Evolutionary conservation across 2,888 invertebrate genomes (phyloP).

Genomic region (Cosmopolites sordidus): DNA sequence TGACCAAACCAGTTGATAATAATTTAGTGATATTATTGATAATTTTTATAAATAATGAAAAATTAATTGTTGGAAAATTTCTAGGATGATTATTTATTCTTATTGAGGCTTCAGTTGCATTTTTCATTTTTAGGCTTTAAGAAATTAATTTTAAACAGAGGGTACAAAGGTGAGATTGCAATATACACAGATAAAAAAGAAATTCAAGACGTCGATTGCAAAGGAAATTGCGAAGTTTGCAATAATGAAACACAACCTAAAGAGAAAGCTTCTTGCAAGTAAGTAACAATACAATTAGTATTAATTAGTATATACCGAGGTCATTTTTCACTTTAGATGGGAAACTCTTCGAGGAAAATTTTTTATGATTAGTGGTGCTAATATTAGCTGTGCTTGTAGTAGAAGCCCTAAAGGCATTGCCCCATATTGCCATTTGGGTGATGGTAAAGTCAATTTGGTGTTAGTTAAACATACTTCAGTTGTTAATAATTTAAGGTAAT

Average conservation of each 20-base stretch:
- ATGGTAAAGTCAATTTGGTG: slow-evolving; percentile 74
- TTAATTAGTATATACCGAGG: neutral
- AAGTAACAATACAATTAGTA: neutral
- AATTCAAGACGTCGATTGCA: slow-evolving; percentile 49
- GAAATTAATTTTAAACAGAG: slow-evolving; percentile 59
- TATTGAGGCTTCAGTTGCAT: too few species aligned
- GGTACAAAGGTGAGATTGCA: slow-evolving; percentile 62
- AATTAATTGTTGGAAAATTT: too few species aligned
- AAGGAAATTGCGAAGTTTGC: slow-evolving; percentile 52
- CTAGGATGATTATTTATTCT: too few species aligned
- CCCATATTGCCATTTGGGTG: slow-evolving; percentile 72
- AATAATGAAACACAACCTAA: slow-evolving; percentile 29
- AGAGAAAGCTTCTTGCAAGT: slow-evolving; percentile 34
- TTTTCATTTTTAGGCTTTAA: slow-evolving; percentile 52
- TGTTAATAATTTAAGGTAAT: slow-evolving; percentile 58
- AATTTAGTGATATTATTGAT: neutral
- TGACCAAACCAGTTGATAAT: too few species aligned
- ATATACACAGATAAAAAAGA: slow-evolving; percentile 50
- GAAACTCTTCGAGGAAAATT: slow-evolving; percentile 65
- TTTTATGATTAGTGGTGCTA: slow-evolving; percentile 73
- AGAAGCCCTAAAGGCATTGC: slow-evolving; percentile 73
- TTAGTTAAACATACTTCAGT: slow-evolving; percentile 69
- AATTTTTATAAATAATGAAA: neutral
- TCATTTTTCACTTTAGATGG: slow-evolving; percentile 42
- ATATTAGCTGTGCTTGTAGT: slow-evolving; percentile 71